Conservation (phyloP, 2,888 invertebrate species). For the Lycocerus yunnanus region DNA sequence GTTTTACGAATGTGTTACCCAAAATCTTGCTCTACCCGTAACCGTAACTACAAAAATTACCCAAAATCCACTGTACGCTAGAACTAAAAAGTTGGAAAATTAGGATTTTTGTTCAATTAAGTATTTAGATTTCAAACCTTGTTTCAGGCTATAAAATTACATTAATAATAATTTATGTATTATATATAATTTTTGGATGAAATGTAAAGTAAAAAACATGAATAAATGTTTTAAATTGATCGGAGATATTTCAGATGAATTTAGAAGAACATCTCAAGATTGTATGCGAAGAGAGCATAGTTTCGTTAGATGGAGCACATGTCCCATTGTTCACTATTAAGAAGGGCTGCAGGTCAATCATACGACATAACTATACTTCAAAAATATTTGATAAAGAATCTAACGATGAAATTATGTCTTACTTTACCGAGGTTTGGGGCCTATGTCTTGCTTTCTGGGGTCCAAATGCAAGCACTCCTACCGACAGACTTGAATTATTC, state of each 20-base stretch:
- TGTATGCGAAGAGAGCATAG: conserved; percentile 20
- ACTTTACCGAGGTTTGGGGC: conserved; percentile 68
- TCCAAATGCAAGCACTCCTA: conserved; percentile 65
- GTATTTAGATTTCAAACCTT: too few relatives aligned
- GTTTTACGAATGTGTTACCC: too few relatives aligned
- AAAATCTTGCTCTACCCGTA: too few relatives aligned
- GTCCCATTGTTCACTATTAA: conserved; percentile 45
- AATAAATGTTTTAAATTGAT: too few relatives aligned
- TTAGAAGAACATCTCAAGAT: conserved; percentile 28
- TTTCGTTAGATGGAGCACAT: conserved; percentile 7
- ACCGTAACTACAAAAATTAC: too few relatives aligned
- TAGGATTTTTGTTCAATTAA: too few relatives aligned
- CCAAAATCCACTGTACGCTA: too few relatives aligned
- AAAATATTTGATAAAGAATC: conserved; percentile 26
- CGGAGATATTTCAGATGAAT: conserved; percentile 18
- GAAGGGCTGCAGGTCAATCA: conserved; percentile 13
- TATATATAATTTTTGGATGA: too few relatives aligned
- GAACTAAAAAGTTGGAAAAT: too few relatives aligned
- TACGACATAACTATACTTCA: conserved; percentile 20
- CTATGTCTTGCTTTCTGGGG: conserved; percentile 88
- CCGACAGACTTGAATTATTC: conserved; percentile 51
- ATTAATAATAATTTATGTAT: too few relatives aligned
- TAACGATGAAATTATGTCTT: conserved; percentile 49
- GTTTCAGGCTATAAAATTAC: too few relatives aligned
- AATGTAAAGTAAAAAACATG: too few relatives aligned